Evolutionary conservation across 2,888 invertebrate species (phyloP), one percentile per base, ranked within the genome.

Genomic region (Diaprepes abbreviatus): DNA sequence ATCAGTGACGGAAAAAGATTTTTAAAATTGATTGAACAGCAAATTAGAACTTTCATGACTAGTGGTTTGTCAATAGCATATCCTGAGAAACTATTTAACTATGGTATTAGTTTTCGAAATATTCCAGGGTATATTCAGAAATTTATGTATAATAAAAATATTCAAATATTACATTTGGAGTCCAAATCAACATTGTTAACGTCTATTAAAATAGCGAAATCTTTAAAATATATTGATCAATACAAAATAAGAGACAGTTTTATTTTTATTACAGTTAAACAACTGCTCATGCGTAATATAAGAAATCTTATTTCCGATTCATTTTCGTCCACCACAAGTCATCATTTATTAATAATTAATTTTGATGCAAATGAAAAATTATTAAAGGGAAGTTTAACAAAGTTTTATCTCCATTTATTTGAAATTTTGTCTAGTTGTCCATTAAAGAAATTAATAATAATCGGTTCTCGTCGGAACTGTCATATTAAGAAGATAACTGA

Each of bases 291-390:
- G 2, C 19, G 33, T 10, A 19, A 57, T 55, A 50, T 62, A 7
- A 14, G 17, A 45, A 31, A 57, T 14, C 24, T 64, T 3, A 36
- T 58, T 1, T 1, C 12, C 5, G 33, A 57, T n/a, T 50, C 64
- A 14, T 69, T 52, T 31, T 31, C 33, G 5, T 58, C 58, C 0
- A 3, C 3, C 1, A 35, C 16, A 4, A 69, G 52, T 40, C 59
- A 59, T 31, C 28, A 64, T 52, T 48, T 69, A 10, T 52, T 64
- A 31, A 19, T 69, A 12, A 58, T 69, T 16, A 63, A 58, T 58
- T 57, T 28, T 16, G 52, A 58, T n/a, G 24, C 6, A n/a, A 21
- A 54, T 28, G 6, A 48, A 6, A 19, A 43, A 3, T 9, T 1
- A 19, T 10, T 19, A 19, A 17, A 17, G 3, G 10, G 19, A 12